Evolutionary conservation across 2,888 invertebrate genomes (phyloP), one percentile per base, ranked within the genome.

Genomic region (Cheilosia variabilis): DNA sequence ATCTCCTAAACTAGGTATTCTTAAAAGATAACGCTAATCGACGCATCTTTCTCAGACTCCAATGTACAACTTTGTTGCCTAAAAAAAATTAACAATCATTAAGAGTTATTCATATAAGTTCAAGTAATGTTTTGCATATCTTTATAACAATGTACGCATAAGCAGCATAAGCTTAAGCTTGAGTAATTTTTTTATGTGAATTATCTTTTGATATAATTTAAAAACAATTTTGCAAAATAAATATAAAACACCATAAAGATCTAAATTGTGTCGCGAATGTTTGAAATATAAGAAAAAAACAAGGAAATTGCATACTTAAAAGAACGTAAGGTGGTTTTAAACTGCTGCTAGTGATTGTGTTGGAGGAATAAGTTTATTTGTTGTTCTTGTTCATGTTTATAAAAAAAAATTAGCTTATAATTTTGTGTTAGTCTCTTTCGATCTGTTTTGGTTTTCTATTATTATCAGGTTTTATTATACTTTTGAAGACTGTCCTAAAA

Each of bases 141-240:
- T 27, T 22, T 22, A 58, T 19, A 19, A 15, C 3, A 15, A 62
- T 13, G 13, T 73, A 65, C 50, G 73, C 66, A 73, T 73, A 80
- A 73, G 79, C 79, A 65, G 58, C 52, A 52, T 10, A 80, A 80
- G 79, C 79, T 73, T 66, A 27, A 45, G 66, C 73, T 24, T 15
- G 24, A 15, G 13, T 24, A n/a, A 24, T 52, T 27, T 41, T 27
- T 52, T n/a, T 4, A 24, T 22, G 2, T 24, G 37, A 45, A 53
- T 52, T 37, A 19, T 65, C 66, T 22, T 60, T 55, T 13, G 4
- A 31, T 55, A 9, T 47, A 37, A 50, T 62, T 53, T 60, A 58
- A 4, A 52, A 50, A 15, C 22, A 19, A 63, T 55, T 58, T 63
- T 69, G 77, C 71, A 77, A 82, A 82, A 53, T 31, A 77, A 45